Conservation (phyloP, 2,797 vertebrate genomes). For the Esox masquinongy region DNA sequence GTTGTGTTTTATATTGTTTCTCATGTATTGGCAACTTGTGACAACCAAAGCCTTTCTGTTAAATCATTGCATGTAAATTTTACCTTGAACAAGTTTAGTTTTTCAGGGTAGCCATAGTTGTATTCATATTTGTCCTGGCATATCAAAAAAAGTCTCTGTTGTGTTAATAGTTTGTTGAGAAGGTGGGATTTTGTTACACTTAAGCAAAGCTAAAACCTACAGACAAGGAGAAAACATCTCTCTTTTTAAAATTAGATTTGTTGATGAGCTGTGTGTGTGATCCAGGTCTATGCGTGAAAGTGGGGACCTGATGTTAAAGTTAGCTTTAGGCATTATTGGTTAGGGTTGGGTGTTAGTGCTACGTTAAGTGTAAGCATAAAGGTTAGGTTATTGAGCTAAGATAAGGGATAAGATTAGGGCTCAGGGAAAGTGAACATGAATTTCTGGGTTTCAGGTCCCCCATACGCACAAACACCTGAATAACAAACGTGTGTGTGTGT, state of each 20-base stretch:
- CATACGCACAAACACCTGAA: too few relatives aligned
- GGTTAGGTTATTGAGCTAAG: too few relatives aligned
- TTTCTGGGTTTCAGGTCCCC: too few relatives aligned
- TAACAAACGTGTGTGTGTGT: neutral
- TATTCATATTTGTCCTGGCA: neutral
- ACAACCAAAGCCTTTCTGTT: neutral
- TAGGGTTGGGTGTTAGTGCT: too few relatives aligned
- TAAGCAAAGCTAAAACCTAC: constrained; percentile 52
- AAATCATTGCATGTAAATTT: neutral
- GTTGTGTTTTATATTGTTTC: constrained; percentile 11
- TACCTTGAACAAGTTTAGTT: neutral
- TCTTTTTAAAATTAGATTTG: constrained; percentile 67
- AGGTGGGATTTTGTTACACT: constrained; percentile 53
- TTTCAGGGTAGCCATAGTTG: neutral
- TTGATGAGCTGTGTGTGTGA: constrained; percentile 28
- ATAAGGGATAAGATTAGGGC: neutral
- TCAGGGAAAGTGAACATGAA: too few relatives aligned
- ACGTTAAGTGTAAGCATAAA: too few relatives aligned
- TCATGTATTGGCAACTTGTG: neutral
- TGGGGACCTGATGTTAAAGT: too few relatives aligned
- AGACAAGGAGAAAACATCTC: constrained; percentile 50
- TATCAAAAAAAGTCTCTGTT: constrained; percentile 15
- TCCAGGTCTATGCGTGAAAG: constrained; percentile 1
- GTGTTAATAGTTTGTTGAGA: constrained; percentile 18
- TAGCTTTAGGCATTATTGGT: too few relatives aligned